Percentiles rank a stretch among this genome's conserved stretches.
Conservation (phyloP, 2,797 vertebrate species). For the Premnoplex brunnescens region DNA sequence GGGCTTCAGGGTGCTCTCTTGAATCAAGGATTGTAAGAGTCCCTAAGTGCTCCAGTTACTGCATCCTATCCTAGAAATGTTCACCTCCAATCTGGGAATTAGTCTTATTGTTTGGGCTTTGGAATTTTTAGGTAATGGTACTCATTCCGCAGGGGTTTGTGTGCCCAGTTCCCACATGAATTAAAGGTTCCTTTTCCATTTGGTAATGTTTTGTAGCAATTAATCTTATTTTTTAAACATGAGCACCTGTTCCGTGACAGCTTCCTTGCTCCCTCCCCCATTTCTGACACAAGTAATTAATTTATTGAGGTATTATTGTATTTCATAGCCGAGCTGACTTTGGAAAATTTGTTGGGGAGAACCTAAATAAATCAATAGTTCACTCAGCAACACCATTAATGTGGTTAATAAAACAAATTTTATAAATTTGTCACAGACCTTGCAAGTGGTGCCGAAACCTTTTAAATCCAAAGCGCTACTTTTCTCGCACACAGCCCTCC, state of each 20-base stretch:
- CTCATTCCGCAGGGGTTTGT: not conserved
- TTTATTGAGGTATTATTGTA: constrained; percentile 31
- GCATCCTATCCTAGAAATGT: not conserved
- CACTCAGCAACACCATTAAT: constrained; percentile 18
- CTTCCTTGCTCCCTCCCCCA: not conserved
- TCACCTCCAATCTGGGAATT: not conserved
- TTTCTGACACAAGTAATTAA: constrained; percentile 27
- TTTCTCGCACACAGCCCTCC: not conserved
- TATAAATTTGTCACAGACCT: not conserved
- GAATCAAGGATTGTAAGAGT: not conserved
- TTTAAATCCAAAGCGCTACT: not conserved
- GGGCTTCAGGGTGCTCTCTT: not conserved
- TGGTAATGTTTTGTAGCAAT: constrained; percentile 6
- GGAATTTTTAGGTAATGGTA: not conserved
- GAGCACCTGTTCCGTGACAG: not conserved
- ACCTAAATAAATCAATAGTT: constrained; percentile 42
- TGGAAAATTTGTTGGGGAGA: constrained; percentile 18
- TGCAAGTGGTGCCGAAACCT: constrained; percentile 14
- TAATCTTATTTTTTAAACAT: constrained; percentile 33
- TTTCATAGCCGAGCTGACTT: constrained; percentile 15
- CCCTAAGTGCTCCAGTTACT: not conserved
- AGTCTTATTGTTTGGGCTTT: not conserved
- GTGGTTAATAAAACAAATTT: constrained; percentile 38
- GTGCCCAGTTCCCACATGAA: not conserved
- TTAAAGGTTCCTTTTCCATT: constrained; percentile 21